Base-by-base conservation (phyloP, 2,797 vertebrate species). In the Danionella dracula region DNA sequence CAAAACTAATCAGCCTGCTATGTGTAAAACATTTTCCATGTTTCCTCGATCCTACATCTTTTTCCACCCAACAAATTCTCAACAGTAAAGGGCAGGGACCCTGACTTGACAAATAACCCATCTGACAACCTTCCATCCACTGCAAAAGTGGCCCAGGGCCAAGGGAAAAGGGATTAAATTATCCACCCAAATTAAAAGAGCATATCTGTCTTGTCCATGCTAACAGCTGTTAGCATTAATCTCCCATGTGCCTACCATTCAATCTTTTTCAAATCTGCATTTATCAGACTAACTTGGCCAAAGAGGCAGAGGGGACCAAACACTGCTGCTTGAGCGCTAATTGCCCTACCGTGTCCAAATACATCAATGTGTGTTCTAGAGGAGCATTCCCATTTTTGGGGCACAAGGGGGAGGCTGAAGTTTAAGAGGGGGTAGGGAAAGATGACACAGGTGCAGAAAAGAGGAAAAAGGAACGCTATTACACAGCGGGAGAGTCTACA, bases 401-500 rank as follows among this genome's bases (percentile, higher is more conserved):
- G 42, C 50, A 21, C 41, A 54, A 20, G 31, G 12, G 46, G 48
- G 54, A 19, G 29, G 37, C 50, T 20, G 55, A 68, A 49, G 62
- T 61, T 21, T 40, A 64, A 51, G 68, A 48, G 50, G 66, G 50
- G 41, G 68, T 31, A 21, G 49, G 31, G 32, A 57, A 77, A 9
- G 45, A 75, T 68, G 71, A 71, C 76, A 78, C 75, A 79, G 78
- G 77, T 78, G 79, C 80, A 81, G 75, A 80, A 69, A 79, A 63
- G 55, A 79, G 73, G 77, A 79, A 62, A 58, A 46, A 44, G 31
- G 69, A 74, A 68, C 44, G 74, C 79, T 77, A 82, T 82, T 81
- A 82, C 85, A 80, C 86, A 89, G 87, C 85, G 77, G 84, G 86
- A 85, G 81, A 79, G 83, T 84, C 83, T 88, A 82, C 87, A 86